phyloP scores from a whole-genome alignment of 2,113 vertebrate genomes.

The Coptodon rendalli region DNA sequence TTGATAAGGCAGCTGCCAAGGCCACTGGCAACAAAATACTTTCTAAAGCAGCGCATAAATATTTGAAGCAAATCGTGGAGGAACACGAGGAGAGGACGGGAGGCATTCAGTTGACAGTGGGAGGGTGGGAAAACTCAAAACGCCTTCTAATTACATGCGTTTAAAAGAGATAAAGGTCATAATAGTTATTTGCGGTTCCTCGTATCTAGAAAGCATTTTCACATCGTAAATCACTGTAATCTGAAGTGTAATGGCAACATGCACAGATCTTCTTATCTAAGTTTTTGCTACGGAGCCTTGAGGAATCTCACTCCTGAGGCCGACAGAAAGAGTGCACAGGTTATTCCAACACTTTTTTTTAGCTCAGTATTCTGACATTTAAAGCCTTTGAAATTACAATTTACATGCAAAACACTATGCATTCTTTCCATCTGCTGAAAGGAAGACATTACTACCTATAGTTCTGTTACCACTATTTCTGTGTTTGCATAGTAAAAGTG shows the following conservation, averaged over 20 bases:
- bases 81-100: not conserved
- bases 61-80: constrained; percentile 35
- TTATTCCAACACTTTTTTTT: not conserved
- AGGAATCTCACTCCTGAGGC: not conserved
- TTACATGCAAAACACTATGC: not conserved
- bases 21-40: constrained; percentile 8
- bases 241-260: not conserved
- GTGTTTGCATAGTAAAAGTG: not conserved
- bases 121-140: not conserved
- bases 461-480: not conserved
- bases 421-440: not conserved
- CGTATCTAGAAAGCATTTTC: not conserved
- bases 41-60: constrained; percentile 41
- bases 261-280: not conserved
- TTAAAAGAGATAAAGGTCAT: not conserved
- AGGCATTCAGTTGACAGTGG: not conserved
- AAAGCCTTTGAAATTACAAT: not conserved
- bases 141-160: not conserved
- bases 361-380: not conserved
- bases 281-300: not conserved
- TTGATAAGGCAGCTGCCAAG: constrained; percentile 12
- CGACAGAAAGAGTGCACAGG: not conserved
- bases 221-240: not conserved
- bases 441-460: not conserved
- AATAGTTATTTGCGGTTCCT: not conserved